Percentiles rank a stretch among this genome's conserved stretches.
Conservation (phyloP, 1,140 invertebrate genomes). For the Mercenaria mercenaria region DNA sequence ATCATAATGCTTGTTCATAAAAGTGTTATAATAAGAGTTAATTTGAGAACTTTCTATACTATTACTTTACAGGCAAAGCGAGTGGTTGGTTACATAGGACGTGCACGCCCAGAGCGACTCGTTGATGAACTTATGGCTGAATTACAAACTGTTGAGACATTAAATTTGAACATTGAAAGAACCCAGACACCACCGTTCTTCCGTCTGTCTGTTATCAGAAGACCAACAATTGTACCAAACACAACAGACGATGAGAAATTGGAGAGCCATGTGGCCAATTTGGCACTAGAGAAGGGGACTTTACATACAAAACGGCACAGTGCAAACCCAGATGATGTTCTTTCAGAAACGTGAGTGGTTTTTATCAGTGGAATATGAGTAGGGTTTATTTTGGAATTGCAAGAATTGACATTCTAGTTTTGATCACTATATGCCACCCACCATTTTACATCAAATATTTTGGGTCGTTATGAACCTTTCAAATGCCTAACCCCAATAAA, state of each 20-base stretch:
- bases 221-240: slow-evolving; percentile 69
- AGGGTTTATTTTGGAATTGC: too few relatives aligned
- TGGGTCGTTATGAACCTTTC: too few relatives aligned
- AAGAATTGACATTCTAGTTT: too few relatives aligned
- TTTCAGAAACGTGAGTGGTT: slow-evolving; percentile 77
- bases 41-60: too few relatives aligned
- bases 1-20: too few relatives aligned
- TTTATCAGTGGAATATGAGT: too few relatives aligned
- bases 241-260: slow-evolving; percentile 83
- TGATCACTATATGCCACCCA: too few relatives aligned
- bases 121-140: slow-evolving; percentile 99
- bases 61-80: slow-evolving; percentile 92
- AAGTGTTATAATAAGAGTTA: too few relatives aligned
- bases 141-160: slow-evolving; percentile 97
- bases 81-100: slow-evolving; percentile 96
- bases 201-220: slow-evolving; percentile 91
- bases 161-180: slow-evolving; percentile 97
- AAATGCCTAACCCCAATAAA: too few relatives aligned
- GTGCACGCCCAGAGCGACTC: slow-evolving; percentile 95
- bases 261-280: slow-evolving; percentile 72
- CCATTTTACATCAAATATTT: too few relatives aligned
- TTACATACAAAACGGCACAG: slow-evolving; percentile 98
- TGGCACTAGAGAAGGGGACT: slow-evolving; percentile 90
- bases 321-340: slow-evolving; percentile 91
- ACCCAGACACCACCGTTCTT: slow-evolving; percentile 99